Evolutionary conservation across 2,113 vertebrate species (phyloP).

Genomic region (Oncorhynchus masou): DNA sequence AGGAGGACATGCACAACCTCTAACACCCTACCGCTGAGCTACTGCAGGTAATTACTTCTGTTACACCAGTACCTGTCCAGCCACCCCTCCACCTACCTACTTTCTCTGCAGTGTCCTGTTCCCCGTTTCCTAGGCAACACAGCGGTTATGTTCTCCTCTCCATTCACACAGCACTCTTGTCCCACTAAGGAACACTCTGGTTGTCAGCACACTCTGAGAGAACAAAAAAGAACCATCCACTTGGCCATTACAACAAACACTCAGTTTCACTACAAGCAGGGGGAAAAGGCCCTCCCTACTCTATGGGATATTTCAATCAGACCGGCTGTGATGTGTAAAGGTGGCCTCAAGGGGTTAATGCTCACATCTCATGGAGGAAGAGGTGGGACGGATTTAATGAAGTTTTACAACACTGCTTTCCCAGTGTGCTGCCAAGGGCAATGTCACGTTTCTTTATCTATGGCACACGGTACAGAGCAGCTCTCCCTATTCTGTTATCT

Average conservation of each 20-base stretch:
- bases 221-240: slow-evolving; percentile 27
- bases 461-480: too few species aligned
- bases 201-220: slow-evolving; percentile 42
- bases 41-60: slow-evolving; percentile 44
- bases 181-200: slow-evolving; percentile 54
- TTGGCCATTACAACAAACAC: slow-evolving; percentile 29
- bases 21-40: slow-evolving; percentile 20
- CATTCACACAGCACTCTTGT: slow-evolving; percentile 58
- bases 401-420: neutral
- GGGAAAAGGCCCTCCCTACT: slow-evolving; percentile 10
- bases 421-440: neutral
- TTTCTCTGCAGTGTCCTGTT: slow-evolving; percentile 58
- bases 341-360: neutral
- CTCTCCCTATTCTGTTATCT: too few species aligned
- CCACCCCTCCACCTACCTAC: slow-evolving; percentile 30
- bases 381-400: neutral
- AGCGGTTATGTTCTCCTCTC: slow-evolving; percentile 62
- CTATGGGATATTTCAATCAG: neutral
- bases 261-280: slow-evolving; percentile 44
- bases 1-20: neutral
- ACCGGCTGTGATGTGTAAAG: neutral
- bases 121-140: slow-evolving; percentile 66
- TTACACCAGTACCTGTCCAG: slow-evolving; percentile 47
- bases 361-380: slow-evolving; percentile 1
- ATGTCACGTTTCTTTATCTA: too few species aligned